A percentile compares a stretch with the other conserved stretches of the same genome.
phyloP scores from a whole-genome alignment of 2,797 vertebrate genomes.

The Melanotaenia pygmaea region DNA sequence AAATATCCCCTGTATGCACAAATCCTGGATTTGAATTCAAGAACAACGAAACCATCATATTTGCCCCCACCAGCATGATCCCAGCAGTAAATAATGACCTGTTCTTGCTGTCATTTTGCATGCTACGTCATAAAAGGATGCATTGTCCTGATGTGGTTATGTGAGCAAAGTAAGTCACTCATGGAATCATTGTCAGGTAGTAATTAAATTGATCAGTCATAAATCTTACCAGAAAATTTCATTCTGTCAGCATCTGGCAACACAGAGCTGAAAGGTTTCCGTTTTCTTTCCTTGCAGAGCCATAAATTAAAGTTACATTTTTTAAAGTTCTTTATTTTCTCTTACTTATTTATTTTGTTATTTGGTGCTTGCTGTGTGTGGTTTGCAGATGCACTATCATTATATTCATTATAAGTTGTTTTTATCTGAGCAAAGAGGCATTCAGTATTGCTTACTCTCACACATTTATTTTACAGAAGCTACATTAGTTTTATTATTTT shows the following conservation, averaged over 20 bases:
- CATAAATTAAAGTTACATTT: constrained; percentile 50
- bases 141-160: constrained; percentile 52
- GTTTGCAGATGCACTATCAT: constrained; percentile 12
- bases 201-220: constrained; percentile 75
- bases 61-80: constrained; percentile 49
- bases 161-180: constrained; percentile 71
- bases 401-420: constrained; percentile 7
- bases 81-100: constrained; percentile 61
- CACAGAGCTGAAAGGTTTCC: constrained; percentile 59
- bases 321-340: too few relatives aligned
- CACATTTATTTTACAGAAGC: neutral
- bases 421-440: constrained; percentile 24
- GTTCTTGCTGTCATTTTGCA: constrained; percentile 59
- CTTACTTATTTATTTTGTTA: neutral
- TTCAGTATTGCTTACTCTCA: constrained; percentile 1
- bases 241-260: constrained; percentile 51
- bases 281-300: constrained; percentile 30
- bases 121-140: constrained; percentile 71
- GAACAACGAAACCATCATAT: constrained; percentile 59
- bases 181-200: constrained; percentile 72
- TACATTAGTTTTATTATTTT: too few relatives aligned
- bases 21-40: constrained; percentile 22
- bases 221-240: constrained; percentile 70
- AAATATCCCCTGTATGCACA: neutral
- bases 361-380: constrained; percentile 13